Evolutionary conservation across 2,888 invertebrate genomes (phyloP), one percentile per base, ranked within the genome.

Genomic region (Macrostomum cliftonense): DNA sequence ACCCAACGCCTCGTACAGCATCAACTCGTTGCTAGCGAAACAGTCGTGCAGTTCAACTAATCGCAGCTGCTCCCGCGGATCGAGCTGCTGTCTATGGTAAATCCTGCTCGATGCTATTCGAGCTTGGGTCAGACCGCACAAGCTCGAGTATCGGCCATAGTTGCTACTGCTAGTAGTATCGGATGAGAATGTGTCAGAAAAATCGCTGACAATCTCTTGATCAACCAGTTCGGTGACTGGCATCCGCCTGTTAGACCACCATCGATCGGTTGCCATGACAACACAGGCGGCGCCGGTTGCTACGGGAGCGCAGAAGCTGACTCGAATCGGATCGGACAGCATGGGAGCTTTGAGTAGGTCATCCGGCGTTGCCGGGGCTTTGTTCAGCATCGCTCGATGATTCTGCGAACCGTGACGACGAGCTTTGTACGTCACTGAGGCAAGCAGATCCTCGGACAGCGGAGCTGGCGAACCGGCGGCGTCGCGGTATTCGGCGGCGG

Each of bases 261-360:
- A 28, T 9, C 5, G 9, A 4, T 28, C 28, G 4, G 49, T 55
- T 45, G 50, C 53, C 1, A 55, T 49, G 17, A 55, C 37, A 20
- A 51, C 55, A 11, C 51, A 50, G 14, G 55, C 54, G 12, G 55
- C 55, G 16, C 52, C 53, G 16, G 52, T 56, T 16, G 53, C 55
- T 12, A 53, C 47, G 17, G 28, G 55, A 11, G 62, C 60, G 1
- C 60, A 58, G 62, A 63, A 62, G 53, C 60, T 58, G 44, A 59
- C 57, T n/a, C 63, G 62, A 46, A 65, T 63, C 19, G 65, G 64
- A 13, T 57, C 54, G 55, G 60, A 62, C 20, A 65, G 52, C 56
- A 58, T 55, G 9, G 57, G 37, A 42, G 59, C 61, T 20, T 52
- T 52, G 20, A 50, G 45, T 20, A 51, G 54, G 28, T 57, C 52